A percentile compares a stretch with the other conserved stretches of the same genome.
Conservation (phyloP, 2,797 vertebrate genomes). For the Clamator glandarius region DNA sequence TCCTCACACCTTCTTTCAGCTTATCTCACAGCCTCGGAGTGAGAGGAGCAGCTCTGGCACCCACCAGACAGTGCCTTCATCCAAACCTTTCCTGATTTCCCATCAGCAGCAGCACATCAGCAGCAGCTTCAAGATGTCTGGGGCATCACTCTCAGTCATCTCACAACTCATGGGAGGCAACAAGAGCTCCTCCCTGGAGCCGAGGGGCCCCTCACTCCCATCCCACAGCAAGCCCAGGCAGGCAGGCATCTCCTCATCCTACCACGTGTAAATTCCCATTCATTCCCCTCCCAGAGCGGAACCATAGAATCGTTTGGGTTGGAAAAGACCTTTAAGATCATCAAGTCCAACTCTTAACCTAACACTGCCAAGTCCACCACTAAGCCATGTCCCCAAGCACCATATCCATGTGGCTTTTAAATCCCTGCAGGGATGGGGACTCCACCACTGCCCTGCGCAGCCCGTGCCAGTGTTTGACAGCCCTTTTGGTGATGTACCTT, state of each 20-base stretch:
- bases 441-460: too few species aligned
- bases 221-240: neutral
- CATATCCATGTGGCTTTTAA: too few species aligned
- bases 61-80: neutral
- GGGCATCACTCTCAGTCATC: neutral
- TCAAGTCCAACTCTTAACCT: too few species aligned
- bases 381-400: too few species aligned
- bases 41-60: neutral
- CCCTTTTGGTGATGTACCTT: too few species aligned
- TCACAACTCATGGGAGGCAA: rapidly evolving
- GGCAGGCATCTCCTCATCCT: neutral
- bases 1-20: neutral
- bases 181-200: neutral
- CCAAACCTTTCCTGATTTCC: neutral
- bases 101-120: rapidly evolving
- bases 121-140: neutral
- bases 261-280: rapidly evolving
- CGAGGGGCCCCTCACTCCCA: neutral
- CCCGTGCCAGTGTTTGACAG: too few species aligned
- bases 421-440: too few species aligned
- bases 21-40: rapidly evolving
- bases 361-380: too few species aligned
- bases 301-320: neutral
- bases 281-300: neutral
- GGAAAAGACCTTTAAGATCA: too few species aligned